A percentile compares a stretch with the other conserved stretches of the same genome.
phyloP scores from a whole-genome alignment of 1,140 invertebrate species.

The Andricus grossulariae region DNA sequence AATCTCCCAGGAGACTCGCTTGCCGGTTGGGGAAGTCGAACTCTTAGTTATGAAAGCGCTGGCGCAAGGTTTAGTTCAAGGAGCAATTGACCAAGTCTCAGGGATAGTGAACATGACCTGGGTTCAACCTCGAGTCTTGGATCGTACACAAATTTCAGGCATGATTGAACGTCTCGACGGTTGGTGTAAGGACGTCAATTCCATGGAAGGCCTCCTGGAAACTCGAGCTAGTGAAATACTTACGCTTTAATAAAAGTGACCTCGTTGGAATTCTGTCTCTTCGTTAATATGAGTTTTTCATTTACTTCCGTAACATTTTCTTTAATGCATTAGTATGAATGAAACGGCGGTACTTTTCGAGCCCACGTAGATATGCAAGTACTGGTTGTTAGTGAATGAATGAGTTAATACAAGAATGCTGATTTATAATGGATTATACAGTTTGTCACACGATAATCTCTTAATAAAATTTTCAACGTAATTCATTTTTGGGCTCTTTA shows the following conservation, averaged over 20 bases:
- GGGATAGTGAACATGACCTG: constrained; percentile 85
- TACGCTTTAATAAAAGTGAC: constrained; percentile 77
- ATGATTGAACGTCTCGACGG: constrained; percentile 88
- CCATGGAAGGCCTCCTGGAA: constrained; percentile 89
- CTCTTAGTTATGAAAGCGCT: constrained; percentile 98
- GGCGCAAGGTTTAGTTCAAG: constrained; percentile 94
- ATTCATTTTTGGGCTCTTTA: too few relatives aligned
- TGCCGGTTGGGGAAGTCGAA: constrained; percentile 92
- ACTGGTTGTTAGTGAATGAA: background rate
- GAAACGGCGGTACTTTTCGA: background rate
- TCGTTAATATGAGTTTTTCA: background rate
- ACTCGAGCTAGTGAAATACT: constrained; percentile 90
- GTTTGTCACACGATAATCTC: background rate
- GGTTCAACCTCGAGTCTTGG: constrained; percentile 93
- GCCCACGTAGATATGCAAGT: background rate
- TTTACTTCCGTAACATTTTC: background rate
- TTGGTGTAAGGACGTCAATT: constrained; percentile 89
- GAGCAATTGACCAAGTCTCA: constrained; percentile 96
- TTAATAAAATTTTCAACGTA: constrained; percentile 1
- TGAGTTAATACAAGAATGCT: constrained; percentile 3
- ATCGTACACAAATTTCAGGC: constrained; percentile 83
- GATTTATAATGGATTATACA: background rate
- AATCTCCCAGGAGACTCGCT: constrained; percentile 89
- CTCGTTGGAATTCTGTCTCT: background rate
- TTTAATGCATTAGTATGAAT: background rate